Evolutionary conservation across 2,797 vertebrate species (phyloP).

Genomic region (Acanthurus lineatus): DNA sequence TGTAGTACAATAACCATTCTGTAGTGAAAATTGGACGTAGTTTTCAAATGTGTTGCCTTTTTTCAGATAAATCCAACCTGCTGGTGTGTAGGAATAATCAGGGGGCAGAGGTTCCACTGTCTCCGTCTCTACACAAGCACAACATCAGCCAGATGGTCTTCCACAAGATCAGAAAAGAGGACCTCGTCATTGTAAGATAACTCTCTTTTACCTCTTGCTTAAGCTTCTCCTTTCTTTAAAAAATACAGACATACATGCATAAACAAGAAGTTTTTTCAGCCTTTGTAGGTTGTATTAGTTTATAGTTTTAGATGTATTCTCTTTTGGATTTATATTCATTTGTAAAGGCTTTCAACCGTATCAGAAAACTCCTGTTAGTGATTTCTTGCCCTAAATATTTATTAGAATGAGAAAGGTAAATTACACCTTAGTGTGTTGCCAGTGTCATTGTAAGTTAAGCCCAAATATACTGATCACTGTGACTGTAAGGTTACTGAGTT

Average conservation of each 20-base stretch:
- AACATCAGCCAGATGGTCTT: slow-evolving; percentile 98
- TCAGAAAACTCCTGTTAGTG: background rate
- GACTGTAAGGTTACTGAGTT: slow-evolving; percentile 4
- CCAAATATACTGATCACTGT: background rate
- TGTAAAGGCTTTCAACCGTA: background rate
- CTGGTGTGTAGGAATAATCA: slow-evolving; percentile 92
- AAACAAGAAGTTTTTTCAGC: background rate
- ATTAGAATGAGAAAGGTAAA: background rate
- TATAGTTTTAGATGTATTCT: background rate
- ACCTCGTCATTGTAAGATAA: slow-evolving; percentile 91
- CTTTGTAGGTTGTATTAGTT: background rate
- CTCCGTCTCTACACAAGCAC: slow-evolving; percentile 90
- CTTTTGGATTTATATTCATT: background rate
- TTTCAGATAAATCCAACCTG: slow-evolving; percentile 95
- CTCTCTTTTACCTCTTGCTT: background rate
- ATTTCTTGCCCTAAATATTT: background rate
- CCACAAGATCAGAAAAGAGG: slow-evolving; percentile 97
- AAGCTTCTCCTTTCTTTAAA: slow-evolving; percentile 1
- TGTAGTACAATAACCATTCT: background rate
- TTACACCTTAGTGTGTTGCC: background rate
- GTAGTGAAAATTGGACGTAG: background rate
- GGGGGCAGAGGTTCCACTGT: slow-evolving; percentile 86
- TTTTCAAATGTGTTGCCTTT: slow-evolving; percentile 14
- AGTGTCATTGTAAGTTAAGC: background rate
- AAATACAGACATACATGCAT: background rate